These are phyloP conservation scores for Halisarca cf. caerulea DNA, from an alignment of 37 sponge, comb jelly and placozoan genomes.

Conservation along the genomic window DNA sequence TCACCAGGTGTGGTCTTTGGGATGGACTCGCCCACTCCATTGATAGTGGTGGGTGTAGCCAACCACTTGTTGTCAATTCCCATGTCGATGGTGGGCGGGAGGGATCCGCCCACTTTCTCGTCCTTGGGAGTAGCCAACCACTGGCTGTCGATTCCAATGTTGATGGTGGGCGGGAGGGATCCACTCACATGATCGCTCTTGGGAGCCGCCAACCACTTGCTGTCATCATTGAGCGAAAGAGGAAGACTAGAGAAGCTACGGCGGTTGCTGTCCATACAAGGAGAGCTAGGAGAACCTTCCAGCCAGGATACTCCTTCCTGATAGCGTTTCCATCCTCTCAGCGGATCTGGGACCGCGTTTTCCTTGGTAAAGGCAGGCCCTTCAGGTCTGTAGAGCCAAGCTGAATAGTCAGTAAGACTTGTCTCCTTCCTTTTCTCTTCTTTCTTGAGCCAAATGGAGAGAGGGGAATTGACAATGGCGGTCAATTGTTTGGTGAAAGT, in stretches of 20 bases:
- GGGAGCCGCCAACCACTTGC: neutral
- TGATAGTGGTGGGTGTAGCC: neutral
- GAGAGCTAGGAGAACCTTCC: no score
- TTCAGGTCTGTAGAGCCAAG: no score
- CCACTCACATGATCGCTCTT: neutral
- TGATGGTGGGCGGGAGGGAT: neutral
- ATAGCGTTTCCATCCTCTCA: no score
- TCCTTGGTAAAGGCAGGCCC: no score
- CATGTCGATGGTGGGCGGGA: neutral
- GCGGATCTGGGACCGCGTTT: no score
- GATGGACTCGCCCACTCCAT: no score
- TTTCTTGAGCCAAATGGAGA: neutral
- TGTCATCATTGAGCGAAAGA: no score
- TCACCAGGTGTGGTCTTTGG: neutral
- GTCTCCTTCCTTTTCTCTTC: neutral
- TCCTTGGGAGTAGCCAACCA: neutral
- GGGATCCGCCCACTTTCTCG: neutral
- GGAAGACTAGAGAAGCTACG: neutral
- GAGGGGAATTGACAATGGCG: neutral
- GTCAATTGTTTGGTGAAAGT: neutral
- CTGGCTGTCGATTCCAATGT: neutral
- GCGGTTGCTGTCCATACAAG: no score
- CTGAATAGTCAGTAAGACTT: no score
- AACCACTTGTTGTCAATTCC: neutral
- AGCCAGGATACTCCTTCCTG: no score